phyloP scores from a whole-genome alignment of 2,888 invertebrate species.

The Tortrix viridana region DNA sequence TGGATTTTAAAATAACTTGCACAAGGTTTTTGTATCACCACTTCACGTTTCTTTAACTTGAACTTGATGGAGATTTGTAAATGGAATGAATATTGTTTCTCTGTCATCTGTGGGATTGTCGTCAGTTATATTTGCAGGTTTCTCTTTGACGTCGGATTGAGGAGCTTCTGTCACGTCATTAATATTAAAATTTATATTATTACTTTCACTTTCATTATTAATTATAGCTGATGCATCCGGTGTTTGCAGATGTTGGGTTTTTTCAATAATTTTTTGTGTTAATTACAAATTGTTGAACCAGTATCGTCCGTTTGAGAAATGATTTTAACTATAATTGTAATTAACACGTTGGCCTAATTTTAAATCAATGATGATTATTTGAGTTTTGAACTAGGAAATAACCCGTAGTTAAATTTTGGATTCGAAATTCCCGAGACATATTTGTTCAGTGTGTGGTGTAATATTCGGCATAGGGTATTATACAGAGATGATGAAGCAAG shows the following conservation, averaged over 20 bases:
- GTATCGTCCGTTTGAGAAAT: conserved; percentile 27
- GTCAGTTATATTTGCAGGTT: conserved; percentile 74
- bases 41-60: conserved; percentile 73
- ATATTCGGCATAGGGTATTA: conserved; percentile 10
- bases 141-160: conserved; percentile 76
- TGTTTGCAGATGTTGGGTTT: conserved; percentile 79
- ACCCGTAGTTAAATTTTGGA: conserved; percentile 33
- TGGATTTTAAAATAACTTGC: conserved; percentile 75
- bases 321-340: conserved; percentile 30
- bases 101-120: conserved; percentile 64
- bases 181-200: conserved; percentile 58
- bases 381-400: conserved; percentile 37
- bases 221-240: conserved; percentile 79
- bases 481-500: conserved; percentile 22
- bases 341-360: conserved; percentile 36
- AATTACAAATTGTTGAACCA: conserved; percentile 35
- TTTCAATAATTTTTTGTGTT: conserved; percentile 50
- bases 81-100: conserved; percentile 80
- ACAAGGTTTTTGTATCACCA: conserved; percentile 77
- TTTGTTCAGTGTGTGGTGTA: conserved; percentile 25
- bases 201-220: conserved; percentile 68
- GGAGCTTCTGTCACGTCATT: conserved; percentile 80
- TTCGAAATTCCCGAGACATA: conserved; percentile 25
- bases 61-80: conserved; percentile 78
- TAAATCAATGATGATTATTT: conserved; percentile 21